Conservation (phyloP, 2,113 vertebrate species). For the Mormyrus lacerda region DNA sequence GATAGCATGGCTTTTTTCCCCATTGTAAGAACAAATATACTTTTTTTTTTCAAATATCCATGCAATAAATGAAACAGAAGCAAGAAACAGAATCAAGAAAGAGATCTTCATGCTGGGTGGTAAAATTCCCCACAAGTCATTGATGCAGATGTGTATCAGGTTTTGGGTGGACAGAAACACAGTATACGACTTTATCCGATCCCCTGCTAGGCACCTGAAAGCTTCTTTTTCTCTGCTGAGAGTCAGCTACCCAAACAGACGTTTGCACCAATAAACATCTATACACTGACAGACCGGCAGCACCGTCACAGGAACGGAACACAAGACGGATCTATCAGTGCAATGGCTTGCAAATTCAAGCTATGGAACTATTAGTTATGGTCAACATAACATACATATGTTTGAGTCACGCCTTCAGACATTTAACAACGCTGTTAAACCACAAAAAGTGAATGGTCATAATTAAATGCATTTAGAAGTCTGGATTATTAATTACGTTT, state of each 20-base stretch:
- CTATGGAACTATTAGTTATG: not conserved
- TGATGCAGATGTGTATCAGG: not conserved
- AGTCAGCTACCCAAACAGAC: not conserved
- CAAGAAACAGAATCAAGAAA: constrained; percentile 26
- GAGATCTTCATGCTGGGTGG: constrained; percentile 28
- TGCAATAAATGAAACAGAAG: not conserved
- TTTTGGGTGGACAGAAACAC: constrained; percentile 25
- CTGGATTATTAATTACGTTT: not conserved
- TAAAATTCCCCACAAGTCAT: constrained; percentile 21
- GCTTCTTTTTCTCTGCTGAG: not conserved
- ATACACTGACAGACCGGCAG: not conserved
- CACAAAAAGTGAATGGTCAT: not conserved
- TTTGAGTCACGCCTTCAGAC: not conserved
- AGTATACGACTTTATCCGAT: constrained; percentile 33
- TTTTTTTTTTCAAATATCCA: not conserved
- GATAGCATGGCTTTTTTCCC: constrained; percentile 22
- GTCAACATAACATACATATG: not conserved
- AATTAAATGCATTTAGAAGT: not conserved
- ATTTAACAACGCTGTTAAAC: not conserved
- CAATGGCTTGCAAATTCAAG: not conserved
- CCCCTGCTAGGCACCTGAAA: not conserved
- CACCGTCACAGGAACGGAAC: no score
- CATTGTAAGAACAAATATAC: constrained; percentile 43
- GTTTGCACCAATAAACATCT: constrained; percentile 7
- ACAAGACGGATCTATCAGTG: not conserved